Evolutionary conservation across 1,140 invertebrate genomes (phyloP), one percentile per base, ranked within the genome.

Genomic region (Potamilus streckersoni): DNA sequence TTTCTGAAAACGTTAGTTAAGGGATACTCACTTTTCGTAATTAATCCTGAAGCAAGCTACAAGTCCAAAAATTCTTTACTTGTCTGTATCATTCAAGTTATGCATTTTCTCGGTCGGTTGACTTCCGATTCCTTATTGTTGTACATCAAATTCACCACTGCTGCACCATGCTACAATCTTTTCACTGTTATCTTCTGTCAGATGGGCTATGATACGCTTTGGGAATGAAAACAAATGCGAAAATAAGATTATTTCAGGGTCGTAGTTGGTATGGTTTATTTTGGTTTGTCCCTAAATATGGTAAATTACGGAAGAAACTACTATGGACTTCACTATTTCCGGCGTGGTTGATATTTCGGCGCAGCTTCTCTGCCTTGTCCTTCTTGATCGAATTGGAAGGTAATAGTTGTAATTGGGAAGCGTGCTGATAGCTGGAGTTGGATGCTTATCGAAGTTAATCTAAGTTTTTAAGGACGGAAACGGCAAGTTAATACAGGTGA

Each of bases 291-390:
- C 83, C 85, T 86, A 80, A 81, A 83, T 68, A 80, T 79, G 23
- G 85, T 79, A 15, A 81, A 82, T 63, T 78, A 86, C 2, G 83
- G 81, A 8, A 78, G 86, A 20, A 82, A 81, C 74, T 77, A 86
- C 73, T 90, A 90, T 76, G 19, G 84, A 86, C 71, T 82, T 85
- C 63, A 71, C 81, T 20, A 59, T 86, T 15, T 71, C 79, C 23
- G 95, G 94, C 0, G 88, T 93, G 3, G 94, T 95, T 1, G 95
- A 96, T 89, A 91, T 95, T 77, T 94, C 94, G 0, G 94, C 93
- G 5, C 82, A 84, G 60, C 72, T 75, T 15, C n/a, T 82, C 2
- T 79, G 76, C 19, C 58, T 84, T 5, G 23, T 83, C 2, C 69
- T 83, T 1, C 59, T 85, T 2, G 79, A 84, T 71, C 73, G 74